Conservation (phyloP, 2,888 invertebrate genomes). For the Dichetophora obliterata region DNA sequence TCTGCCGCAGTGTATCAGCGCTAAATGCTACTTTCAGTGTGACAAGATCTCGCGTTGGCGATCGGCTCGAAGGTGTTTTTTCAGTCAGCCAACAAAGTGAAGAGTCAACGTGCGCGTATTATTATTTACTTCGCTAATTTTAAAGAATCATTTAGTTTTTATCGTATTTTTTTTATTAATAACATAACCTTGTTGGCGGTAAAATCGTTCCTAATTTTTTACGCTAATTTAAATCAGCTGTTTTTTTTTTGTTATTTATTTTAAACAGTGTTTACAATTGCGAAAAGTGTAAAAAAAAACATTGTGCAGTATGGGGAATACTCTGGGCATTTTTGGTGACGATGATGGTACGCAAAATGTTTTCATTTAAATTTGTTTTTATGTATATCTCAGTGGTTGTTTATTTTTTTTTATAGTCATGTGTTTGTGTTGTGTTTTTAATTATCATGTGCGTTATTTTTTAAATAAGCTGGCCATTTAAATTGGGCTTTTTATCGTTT, state of each 20-base stretch:
- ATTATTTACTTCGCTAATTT: neutral
- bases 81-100: neutral
- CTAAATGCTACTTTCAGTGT: neutral
- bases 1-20: neutral
- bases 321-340: neutral
- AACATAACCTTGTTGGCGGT: neutral
- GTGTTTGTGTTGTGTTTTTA: neutral
- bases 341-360: constrained; percentile 24
- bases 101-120: constrained; percentile 17
- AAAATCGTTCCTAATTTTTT: constrained; percentile 6
- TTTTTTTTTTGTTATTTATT: neutral
- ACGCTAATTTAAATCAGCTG: constrained; percentile 31
- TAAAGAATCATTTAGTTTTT: neutral
- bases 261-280: neutral
- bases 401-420: neutral
- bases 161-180: neutral
- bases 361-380: neutral
- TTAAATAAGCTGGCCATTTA: too few relatives aligned
- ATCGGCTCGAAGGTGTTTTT: constrained; percentile 22
- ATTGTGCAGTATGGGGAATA: neutral
- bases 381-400: too few relatives aligned
- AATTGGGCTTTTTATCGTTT: too few relatives aligned
- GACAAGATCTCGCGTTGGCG: neutral
- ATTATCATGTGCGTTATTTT: neutral
- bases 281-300: neutral